Base-by-base conservation (phyloP, 2,113 vertebrate genomes). In the Cyanoramphus novaezelandiae region DNA sequence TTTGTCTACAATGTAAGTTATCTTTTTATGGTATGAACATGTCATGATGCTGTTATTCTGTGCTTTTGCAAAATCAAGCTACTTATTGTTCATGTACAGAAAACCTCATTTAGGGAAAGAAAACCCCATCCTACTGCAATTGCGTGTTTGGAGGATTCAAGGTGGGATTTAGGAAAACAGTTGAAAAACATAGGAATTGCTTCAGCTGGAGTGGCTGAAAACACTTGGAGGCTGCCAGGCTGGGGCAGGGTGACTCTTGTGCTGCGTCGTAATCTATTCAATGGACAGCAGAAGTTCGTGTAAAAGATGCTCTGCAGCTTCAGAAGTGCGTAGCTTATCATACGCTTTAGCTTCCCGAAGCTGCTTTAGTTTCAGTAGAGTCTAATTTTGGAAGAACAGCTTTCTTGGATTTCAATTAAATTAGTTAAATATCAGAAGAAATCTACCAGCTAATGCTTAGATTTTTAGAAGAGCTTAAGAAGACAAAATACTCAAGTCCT, bases 1-100 rank as follows among this genome's bases (percentile, higher is more conserved):
- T 67, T 98, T 99, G 93, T 99, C 99, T 59, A 99, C 99, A 91
- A 99, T 99, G 99, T 99, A 93, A 99, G 99, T 98, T 60, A 24
- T 37, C 31, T 92, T 87, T 27, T 53, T 25, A 6, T 10, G 27
- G 25, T 31, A 49, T 7, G 10, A 47, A 23, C 10, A 0, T 27
- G 19, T 14, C 25, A 4, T 16, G 6, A 24, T 78, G 75, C 29
- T 37, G 13, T 53, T 72, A 28, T 64, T 75, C 49, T 4, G 0
- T 43, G 37, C 31, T 59, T 59, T 35, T 59, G 57, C 57, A 59
- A 59, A 35, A 35, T 59, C 57, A 35, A 24, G 21, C 57, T 59
- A 35, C 57, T 59, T 59, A 35, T n/a, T 24, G 33, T 35, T 24
- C 13, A 59, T 35, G 24, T 35, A 16, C n/a, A 59, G 53, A 65